phyloP scores from a whole-genome alignment of 2,113 vertebrate species.

The Stegastes partitus region DNA sequence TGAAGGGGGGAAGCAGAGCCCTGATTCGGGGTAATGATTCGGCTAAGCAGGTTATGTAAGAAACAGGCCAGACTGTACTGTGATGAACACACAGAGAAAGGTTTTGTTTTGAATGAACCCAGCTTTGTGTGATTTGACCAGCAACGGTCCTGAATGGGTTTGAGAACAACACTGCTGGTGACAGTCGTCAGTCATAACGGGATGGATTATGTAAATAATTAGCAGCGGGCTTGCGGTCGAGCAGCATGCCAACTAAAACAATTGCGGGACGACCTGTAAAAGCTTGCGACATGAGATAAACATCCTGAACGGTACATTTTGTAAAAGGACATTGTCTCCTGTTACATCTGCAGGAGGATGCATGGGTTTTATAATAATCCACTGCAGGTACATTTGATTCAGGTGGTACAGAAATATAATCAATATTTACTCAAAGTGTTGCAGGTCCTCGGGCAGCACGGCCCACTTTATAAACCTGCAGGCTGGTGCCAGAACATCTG shows the following conservation, averaged over 20 bases:
- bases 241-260: neutral
- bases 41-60: slow-evolving; percentile 71
- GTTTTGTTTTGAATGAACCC: slow-evolving; percentile 58
- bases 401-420: neutral
- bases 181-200: slow-evolving; percentile 13
- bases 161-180: slow-evolving; percentile 12
- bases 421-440: too few relatives aligned
- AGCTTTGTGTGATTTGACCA: slow-evolving; percentile 37
- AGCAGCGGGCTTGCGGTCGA: neutral
- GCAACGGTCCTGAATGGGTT: slow-evolving; percentile 9
- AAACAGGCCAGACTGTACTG: slow-evolving; percentile 70
- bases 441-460: too few relatives aligned
- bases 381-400: neutral
- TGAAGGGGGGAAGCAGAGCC: slow-evolving; percentile 23
- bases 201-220: slow-evolving; percentile 31
- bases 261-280: neutral
- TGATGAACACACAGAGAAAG: slow-evolving; percentile 41
- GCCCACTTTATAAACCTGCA: too few relatives aligned
- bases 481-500: too few relatives aligned
- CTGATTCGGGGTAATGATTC: slow-evolving; percentile 67
- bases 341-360: neutral
- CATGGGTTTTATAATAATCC: neutral
- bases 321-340: neutral
- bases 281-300: neutral
- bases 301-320: neutral